These are phyloP conservation scores for Diglossa cyanea DNA, from an alignment of 2,797 vertebrate species.

Conservation along the genomic window DNA sequence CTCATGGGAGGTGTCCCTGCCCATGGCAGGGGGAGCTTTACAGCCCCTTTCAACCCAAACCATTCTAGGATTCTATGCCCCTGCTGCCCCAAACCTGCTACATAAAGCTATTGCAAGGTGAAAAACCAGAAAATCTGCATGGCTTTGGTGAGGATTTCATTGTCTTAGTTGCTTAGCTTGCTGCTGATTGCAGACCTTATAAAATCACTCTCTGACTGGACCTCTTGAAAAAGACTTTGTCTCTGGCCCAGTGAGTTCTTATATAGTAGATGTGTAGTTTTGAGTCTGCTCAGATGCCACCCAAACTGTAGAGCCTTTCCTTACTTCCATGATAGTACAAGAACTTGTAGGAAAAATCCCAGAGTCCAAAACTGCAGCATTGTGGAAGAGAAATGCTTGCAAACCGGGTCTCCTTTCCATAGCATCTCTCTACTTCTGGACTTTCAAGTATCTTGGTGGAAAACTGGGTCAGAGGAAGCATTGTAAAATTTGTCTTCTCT, in stretches of 20 bases:
- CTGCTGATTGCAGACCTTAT: neutral
- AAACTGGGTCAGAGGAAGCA: neutral
- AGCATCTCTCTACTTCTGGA: neutral
- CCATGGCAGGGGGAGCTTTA: neutral
- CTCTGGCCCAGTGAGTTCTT: neutral
- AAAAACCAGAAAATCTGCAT: neutral
- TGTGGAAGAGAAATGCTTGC: neutral
- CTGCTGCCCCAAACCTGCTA: neutral
- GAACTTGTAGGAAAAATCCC: neutral
- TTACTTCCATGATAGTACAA: neutral
- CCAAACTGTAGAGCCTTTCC: neutral
- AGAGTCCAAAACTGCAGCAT: neutral
- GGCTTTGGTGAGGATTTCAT: neutral
- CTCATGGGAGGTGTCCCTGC: fast-evolving
- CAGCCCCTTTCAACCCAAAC: neutral
- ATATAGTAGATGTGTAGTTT: neutral
- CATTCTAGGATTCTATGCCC: neutral
- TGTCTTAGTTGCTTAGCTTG: neutral
- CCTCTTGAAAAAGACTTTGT: neutral
- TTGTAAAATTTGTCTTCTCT: neutral
- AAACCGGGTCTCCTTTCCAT: neutral
- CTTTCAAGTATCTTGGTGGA: neutral
- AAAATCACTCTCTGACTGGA: neutral
- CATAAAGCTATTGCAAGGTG: neutral
- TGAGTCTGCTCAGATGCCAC: neutral